phyloP scores from a whole-genome alignment of 2,888 invertebrate genomes.

The Rhagophthalmus giganteus region DNA sequence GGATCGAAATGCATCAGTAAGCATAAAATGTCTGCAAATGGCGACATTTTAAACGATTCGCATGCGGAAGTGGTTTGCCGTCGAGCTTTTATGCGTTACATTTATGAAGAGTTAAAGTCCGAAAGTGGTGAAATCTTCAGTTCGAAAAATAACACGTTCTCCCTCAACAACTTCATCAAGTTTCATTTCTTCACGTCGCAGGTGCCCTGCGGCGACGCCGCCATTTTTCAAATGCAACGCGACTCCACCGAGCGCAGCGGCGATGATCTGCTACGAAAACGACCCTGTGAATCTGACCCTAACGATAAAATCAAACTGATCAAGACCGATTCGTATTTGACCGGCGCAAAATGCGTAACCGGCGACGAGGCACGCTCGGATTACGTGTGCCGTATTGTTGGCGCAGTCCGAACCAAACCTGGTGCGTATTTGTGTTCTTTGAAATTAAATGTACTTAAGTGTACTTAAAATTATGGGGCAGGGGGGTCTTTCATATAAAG shows the following conservation, averaged over 20 bases:
- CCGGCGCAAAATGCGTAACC: constrained; percentile 85
- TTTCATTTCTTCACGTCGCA: constrained; percentile 88
- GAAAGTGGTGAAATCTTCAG: constrained; percentile 34
- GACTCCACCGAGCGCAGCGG: constrained; percentile 45
- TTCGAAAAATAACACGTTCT: constrained; percentile 29
- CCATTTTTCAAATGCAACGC: constrained; percentile 70
- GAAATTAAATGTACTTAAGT: constrained; percentile 10
- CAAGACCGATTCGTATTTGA: constrained; percentile 64
- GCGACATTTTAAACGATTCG: constrained; percentile 81
- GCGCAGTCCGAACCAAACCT: constrained; percentile 83
- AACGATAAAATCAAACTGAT: constrained; percentile 1
- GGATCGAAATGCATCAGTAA: constrained; percentile 91
- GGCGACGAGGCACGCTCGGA: constrained; percentile 62
- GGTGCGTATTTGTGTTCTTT: too few species aligned
- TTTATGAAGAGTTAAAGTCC: constrained; percentile 63
- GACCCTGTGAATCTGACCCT: neutral
- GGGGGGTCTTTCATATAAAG: too few species aligned
- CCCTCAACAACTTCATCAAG: constrained; percentile 58
- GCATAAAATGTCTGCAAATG: constrained; percentile 64
- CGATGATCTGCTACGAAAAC: constrained; percentile 28
- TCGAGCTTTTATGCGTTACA: constrained; percentile 77
- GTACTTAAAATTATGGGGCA: neutral
- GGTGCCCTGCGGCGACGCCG: constrained; percentile 92
- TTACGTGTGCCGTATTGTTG: constrained; percentile 69
- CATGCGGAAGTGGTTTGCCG: constrained; percentile 90